phyloP scores from a whole-genome alignment of 2,888 invertebrate genomes.

The Platynereis dumerilii region DNA sequence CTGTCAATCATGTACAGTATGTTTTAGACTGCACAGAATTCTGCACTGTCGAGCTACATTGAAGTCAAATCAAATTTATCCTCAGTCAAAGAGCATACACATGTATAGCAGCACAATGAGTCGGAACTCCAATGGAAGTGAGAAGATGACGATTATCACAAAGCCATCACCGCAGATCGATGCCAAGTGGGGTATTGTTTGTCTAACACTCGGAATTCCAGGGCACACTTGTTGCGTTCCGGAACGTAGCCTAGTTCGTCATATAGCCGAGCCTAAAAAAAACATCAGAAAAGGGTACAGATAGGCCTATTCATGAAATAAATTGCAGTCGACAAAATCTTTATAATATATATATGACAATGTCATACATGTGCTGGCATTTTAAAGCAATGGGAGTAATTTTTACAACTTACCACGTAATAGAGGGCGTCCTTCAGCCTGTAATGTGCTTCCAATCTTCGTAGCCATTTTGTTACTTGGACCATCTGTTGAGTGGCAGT shows the following conservation, averaged over 20 bases:
- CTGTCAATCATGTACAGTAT: no score
- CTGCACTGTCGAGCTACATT: no score
- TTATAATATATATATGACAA: neutral
- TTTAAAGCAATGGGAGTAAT: no score
- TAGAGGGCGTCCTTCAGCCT: conserved; percentile 78
- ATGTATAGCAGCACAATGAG: no score
- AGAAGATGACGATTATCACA: conserved; percentile 9
- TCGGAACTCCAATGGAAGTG: no score
- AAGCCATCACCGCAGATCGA: conserved; percentile 10
- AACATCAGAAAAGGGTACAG: neutral
- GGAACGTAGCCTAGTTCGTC: conserved; percentile 75
- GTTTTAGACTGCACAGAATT: no score
- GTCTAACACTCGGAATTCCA: conserved; percentile 80
- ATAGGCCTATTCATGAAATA: no score
- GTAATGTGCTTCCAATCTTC: conserved; percentile 77
- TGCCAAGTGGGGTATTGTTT: conserved; percentile 77
- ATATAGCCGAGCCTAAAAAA: conserved; percentile 73
- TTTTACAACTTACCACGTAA: conserved; percentile 71
- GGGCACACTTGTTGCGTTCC: conserved; percentile 82
- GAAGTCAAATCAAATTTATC: no score
- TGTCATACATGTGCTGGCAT: neutral
- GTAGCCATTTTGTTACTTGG: conserved; percentile 74
- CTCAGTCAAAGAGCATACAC: no score
- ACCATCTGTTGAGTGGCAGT: conserved; percentile 58
- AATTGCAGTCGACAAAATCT: neutral